Evolutionary conservation across 2,113 vertebrate genomes (phyloP), one percentile per base, ranked within the genome.

Genomic region (Corythornis cristatus): DNA sequence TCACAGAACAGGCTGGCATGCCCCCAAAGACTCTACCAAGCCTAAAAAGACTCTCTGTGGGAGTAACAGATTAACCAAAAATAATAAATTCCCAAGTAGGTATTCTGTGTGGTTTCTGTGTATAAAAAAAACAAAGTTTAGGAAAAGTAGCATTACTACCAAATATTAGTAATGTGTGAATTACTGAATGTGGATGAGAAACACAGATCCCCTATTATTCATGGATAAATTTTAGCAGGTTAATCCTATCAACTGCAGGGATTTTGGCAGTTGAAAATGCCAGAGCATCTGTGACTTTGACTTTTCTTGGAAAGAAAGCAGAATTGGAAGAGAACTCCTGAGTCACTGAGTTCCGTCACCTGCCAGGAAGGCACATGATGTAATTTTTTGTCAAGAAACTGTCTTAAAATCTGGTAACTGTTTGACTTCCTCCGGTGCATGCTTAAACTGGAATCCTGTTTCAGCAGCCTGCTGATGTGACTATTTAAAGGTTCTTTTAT

Each of bases 281-380:
- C 56, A 90, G 62, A 89, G 84, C 93, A 94, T 87, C 93, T 95
- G 83, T 84, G 91, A 89, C 75, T 74, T 61, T 61, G 75, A 46
- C 71, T 93, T 89, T 91, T 89, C 82, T 91, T 93, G 88, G 92
- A 94, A 93, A 89, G 84, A 92, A 90, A 71, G 51, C 78, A 91
- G 68, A 94, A 74, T n/a, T 86, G 83, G 64, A 90, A 81, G 68
- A n/a, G 33, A 90, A 73, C 13, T 86, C 90, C 90, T 56, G 68
- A 93, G 60, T 66, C 88, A 86, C 64, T 26, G 72, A 77, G 18
- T 56, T 60, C 65, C 86, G 67, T 76, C 79, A 83, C 86, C 88
- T 90, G 72, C 88, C 46, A 95, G 51, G 79, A 91, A 90, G 56
- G 37, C 86, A 88, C 50, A 88, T 37, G 46, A 93, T 66, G 22